Evolutionary conservation across 2,113 vertebrate genomes (phyloP), one percentile per base, ranked within the genome.

Genomic region (Phaetusa simplex): DNA sequence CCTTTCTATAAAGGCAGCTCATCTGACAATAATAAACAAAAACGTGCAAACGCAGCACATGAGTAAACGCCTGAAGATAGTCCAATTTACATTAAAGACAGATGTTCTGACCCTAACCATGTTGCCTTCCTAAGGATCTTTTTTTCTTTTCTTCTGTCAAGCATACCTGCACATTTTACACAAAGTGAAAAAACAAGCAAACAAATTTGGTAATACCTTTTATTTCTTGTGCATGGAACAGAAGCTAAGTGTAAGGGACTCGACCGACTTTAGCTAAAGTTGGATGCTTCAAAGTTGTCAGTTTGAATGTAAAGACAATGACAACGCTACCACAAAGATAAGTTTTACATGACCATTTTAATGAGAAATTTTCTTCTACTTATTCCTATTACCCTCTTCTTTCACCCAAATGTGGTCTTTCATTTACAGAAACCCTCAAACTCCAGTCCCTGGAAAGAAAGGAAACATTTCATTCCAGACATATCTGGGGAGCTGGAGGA

Each of bases 11-110:
- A 92, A 84, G 77, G 83, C 82, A 47, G 52, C n/a, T 88, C 72
- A 64, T 91, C 65, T 78, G 86, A 96, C n/a, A 71, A 94, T 36
- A 94, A 65, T 55, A 94, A 96, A 95, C 80, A 96, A 66, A 92
- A 95, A 64, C 0, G 0, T 81, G 86, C 71, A 83, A 92, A 88
- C 13, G 4, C 58, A 91, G 83, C 64, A 49, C 62, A 58, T 4
- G 29, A 88, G 53, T 77, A 93, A 89, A 76, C 0, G 50, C 89
- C 84, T 82, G 76, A 88, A 86, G 64, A 88, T 38, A n/a, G 50
- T 23, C 72, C 64, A 58, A 86, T 62, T 86, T 91, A 47, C 82
- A 92, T 74, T 76, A 71, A 67, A 91, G 82, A 67, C 93, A 89
- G 55, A 84, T 89, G 77, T 84, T 81, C 29, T 91, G 81, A 87